These are phyloP conservation scores for Xanthia togata DNA, from an alignment of 2,888 invertebrate species.

Conservation along the genomic window DNA sequence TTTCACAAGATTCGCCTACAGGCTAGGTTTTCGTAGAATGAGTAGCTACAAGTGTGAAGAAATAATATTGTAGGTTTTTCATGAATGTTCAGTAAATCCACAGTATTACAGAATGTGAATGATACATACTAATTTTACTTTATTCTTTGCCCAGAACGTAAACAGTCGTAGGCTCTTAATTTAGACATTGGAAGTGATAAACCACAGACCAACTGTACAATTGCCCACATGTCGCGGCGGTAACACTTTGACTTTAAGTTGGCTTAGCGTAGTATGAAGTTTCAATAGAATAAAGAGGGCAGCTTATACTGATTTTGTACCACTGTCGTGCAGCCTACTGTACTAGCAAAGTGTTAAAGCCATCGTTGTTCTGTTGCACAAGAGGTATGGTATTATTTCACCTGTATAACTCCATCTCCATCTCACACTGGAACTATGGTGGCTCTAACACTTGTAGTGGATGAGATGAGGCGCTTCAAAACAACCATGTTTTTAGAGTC, in stretches of 20 bases:
- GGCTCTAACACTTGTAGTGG: neutral
- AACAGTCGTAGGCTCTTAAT: neutral
- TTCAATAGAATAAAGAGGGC: neutral
- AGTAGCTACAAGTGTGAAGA: conserved; percentile 44
- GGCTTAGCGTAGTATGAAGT: neutral
- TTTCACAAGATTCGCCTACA: conserved; percentile 36
- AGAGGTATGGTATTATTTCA: neutral
- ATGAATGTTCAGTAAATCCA: conserved; percentile 37
- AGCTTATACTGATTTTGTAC: neutral
- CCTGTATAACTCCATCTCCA: too few species aligned
- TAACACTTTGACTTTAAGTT: neutral
- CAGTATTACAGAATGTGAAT: conserved; percentile 16
- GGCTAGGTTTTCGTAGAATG: conserved; percentile 47
- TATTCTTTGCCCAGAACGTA: conserved; percentile 10
- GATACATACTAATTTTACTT: neutral
- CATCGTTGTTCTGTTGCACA: neutral
- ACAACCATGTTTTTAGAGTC: neutral
- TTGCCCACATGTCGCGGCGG: neutral
- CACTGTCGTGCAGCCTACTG: neutral
- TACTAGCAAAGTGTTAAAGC: neutral
- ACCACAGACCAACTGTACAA: neutral
- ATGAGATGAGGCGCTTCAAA: neutral
- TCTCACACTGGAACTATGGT: neutral
- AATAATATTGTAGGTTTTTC: conserved; percentile 53
- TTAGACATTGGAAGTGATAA: neutral